Percentiles rank a stretch among this genome's conserved stretches.
Evolutionary conservation across 2,113 vertebrate genomes (phyloP).

Genomic region (Phylloscopus trochiloides): DNA sequence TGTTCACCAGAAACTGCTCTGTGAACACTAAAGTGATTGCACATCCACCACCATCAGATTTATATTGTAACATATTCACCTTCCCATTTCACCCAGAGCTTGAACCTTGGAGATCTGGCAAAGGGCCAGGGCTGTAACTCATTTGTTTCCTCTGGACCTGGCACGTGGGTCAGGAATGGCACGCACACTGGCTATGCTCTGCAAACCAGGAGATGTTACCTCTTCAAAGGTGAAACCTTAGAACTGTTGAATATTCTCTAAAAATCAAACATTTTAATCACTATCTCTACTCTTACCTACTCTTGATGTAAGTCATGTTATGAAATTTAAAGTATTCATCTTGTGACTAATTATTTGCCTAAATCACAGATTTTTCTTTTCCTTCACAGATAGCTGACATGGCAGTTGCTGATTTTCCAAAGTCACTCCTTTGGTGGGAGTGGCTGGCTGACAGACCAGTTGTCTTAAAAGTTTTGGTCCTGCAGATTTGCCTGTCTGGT

Average conservation of each 20-base stretch:
- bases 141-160: not conserved
- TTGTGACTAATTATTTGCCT: not conserved
- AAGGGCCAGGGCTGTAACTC: not conserved
- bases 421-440: not conserved
- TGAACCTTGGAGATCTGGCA: not conserved
- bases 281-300: not conserved
- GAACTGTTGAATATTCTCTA: not conserved
- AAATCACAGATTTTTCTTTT: not conserved
- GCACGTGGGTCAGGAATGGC: rapidly evolving
- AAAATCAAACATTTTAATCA: not conserved
- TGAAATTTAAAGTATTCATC: not conserved
- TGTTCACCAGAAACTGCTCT: not conserved
- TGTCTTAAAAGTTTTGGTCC: not conserved
- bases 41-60: not conserved
- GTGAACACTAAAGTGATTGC: not conserved
- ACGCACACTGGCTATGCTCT: rapidly evolving
- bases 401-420: not conserved
- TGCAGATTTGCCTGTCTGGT: not conserved
- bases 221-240: not conserved
- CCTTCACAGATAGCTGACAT: not conserved
- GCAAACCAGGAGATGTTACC: not conserved
- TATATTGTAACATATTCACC: not conserved
- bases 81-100: not conserved
- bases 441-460: not conserved
- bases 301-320: not conserved